A percentile compares a stretch with the other conserved stretches of the same genome.
Conservation (phyloP, 2,113 vertebrate genomes). For the Ariopsis seemanni region DNA sequence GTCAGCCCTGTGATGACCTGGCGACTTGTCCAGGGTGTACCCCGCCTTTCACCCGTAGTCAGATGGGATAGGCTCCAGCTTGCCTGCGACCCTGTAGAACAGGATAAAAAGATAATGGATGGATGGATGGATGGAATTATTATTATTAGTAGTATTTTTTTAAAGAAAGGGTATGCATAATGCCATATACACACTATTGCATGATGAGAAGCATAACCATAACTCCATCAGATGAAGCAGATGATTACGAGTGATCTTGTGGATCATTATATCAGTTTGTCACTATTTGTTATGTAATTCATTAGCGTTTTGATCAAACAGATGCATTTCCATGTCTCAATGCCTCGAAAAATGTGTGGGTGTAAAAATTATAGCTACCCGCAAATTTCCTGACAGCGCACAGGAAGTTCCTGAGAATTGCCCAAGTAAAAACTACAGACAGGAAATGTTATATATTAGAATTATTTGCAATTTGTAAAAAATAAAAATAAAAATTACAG, state of each 20-base stretch:
- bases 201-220: background rate
- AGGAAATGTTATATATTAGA: background rate
- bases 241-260: background rate
- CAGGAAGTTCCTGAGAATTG: background rate
- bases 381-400: slow-evolving; percentile 3
- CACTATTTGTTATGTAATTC: background rate
- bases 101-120: background rate
- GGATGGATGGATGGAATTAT: background rate
- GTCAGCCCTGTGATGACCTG: no score
- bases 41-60: no score
- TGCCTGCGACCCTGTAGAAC: no score
- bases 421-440: background rate
- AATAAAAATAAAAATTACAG: background rate
- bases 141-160: background rate
- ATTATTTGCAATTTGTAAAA: background rate
- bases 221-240: background rate
- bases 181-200: background rate
- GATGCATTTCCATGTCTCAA: background rate
- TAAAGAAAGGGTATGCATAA: background rate
- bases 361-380: slow-evolving; percentile 1
- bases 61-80: no score
- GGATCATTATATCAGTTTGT: background rate
- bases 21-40: no score
- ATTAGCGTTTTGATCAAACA: no score
- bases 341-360: background rate